A percentile compares a stretch with the other conserved stretches of the same genome.
Conservation (phyloP, 2,888 invertebrate genomes). For the Sesia bembeciformis region DNA sequence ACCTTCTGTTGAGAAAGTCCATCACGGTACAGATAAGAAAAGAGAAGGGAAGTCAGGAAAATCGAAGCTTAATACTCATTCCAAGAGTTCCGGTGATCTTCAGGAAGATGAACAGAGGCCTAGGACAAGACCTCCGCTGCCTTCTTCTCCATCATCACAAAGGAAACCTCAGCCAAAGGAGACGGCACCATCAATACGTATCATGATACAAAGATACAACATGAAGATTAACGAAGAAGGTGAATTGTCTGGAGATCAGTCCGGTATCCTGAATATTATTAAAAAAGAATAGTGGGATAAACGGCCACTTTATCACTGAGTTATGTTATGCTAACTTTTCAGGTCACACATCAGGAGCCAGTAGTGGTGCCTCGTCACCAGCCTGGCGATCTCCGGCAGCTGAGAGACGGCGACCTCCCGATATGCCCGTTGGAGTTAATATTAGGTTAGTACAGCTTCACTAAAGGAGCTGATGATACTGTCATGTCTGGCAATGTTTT, state of each 20-base stretch:
- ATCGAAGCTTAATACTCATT: conserved; percentile 20
- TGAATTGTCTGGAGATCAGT: conserved; percentile 10
- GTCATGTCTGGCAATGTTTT: too few relatives aligned
- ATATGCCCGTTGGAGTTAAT: conserved; percentile 66
- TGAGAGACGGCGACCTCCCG: conserved; percentile 73
- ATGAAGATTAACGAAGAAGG: conserved; percentile 77
- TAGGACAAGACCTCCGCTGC: conserved; percentile 69
- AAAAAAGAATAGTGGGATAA: background rate
- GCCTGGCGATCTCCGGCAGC: conserved; percentile 78
- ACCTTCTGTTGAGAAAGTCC: conserved; percentile 21
- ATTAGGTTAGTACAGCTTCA: conserved; percentile 35
- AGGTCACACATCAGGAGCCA: conserved; percentile 63
- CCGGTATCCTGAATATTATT: background rate
- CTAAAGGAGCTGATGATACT: too few relatives aligned
- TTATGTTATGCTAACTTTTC: conserved; percentile 1
- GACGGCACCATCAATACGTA: conserved; percentile 79
- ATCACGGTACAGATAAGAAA: conserved; percentile 18
- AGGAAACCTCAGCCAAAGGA: conserved; percentile 72
- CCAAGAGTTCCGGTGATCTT: conserved; percentile 49
- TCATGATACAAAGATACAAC: conserved; percentile 82
- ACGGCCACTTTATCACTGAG: background rate
- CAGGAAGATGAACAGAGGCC: conserved; percentile 52
- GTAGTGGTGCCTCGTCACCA: conserved; percentile 79
- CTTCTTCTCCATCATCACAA: conserved; percentile 76
- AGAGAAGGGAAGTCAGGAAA: conserved; percentile 24